Conservation (phyloP, 1,140 invertebrate genomes). For the Gonatopus flavifemur region DNA sequence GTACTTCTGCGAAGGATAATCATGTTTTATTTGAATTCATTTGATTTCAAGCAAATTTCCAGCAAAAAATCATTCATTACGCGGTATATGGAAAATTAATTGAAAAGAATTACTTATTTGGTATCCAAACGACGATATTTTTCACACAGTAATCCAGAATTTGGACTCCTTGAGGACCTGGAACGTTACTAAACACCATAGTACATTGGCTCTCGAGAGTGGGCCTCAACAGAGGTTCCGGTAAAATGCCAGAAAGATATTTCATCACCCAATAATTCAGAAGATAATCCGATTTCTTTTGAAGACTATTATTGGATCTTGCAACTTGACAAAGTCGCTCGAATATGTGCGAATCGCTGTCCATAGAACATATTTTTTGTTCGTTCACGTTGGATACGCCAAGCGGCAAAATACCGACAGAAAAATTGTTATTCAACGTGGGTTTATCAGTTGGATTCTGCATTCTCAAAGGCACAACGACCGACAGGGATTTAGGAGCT, state of each 20-base stretch:
- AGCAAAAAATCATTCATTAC: background rate
- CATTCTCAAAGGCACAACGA: slow-evolving; percentile 36
- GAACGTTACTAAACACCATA: slow-evolving; percentile 44
- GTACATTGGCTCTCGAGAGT: slow-evolving; percentile 39
- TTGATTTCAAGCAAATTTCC: background rate
- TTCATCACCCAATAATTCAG: slow-evolving; percentile 46
- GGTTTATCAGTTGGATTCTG: slow-evolving; percentile 21
- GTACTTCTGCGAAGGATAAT: slow-evolving; percentile 19
- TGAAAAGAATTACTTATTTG: slow-evolving; percentile 36
- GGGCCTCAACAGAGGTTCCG: slow-evolving; percentile 27
- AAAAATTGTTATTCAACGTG: slow-evolving; percentile 37
- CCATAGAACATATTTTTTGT: slow-evolving; percentile 4
- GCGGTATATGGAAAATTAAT: background rate
- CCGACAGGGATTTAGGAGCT: slow-evolving; percentile 33
- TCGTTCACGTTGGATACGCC: slow-evolving; percentile 30
- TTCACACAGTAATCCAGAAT: slow-evolving; percentile 34
- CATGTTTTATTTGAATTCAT: background rate
- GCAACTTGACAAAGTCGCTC: slow-evolving; percentile 33
- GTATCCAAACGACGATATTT: slow-evolving; percentile 44
- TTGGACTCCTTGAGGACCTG: slow-evolving; percentile 33
- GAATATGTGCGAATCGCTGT: slow-evolving; percentile 20
- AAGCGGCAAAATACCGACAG: slow-evolving; percentile 37
- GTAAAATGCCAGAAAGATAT: slow-evolving; percentile 34
- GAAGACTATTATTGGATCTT: slow-evolving; percentile 25
- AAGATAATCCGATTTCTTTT: slow-evolving; percentile 27